Percentiles rank a stretch among this genome's conserved stretches.
phyloP scores from a whole-genome alignment of 2,888 invertebrate species.

The Andrena minutula region DNA sequence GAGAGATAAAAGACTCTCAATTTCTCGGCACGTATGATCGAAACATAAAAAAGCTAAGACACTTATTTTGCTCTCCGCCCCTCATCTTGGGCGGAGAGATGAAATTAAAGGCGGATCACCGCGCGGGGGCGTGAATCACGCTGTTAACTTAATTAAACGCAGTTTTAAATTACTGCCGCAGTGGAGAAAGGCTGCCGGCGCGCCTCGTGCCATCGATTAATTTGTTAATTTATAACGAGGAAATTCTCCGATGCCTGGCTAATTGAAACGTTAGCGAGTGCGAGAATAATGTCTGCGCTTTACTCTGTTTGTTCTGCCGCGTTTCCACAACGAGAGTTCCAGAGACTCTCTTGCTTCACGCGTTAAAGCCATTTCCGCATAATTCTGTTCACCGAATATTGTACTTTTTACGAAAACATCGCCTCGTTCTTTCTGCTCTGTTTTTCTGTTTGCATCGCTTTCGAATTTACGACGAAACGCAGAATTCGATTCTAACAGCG shows the following conservation, averaged over 20 bases:
- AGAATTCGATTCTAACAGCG: background rate
- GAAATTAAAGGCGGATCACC: conserved; percentile 12
- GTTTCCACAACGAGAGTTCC: background rate
- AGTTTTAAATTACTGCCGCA: conserved; percentile 33
- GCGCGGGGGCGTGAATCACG: background rate
- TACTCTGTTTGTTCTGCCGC: conserved; percentile 19
- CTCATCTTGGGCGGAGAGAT: background rate
- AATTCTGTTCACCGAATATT: background rate
- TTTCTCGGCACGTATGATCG: background rate
- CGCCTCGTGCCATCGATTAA: conserved; percentile 39
- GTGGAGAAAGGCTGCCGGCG: background rate
- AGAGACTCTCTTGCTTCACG: background rate
- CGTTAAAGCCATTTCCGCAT: background rate
- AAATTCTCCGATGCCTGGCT: conserved; percentile 38
- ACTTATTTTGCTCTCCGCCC: background rate
- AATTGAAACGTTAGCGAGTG: conserved; percentile 47
- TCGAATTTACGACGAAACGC: background rate
- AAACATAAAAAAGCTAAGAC: background rate
- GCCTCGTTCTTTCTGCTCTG: background rate
- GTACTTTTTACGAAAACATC: background rate
- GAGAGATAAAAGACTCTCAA: background rate
- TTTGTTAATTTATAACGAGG: conserved; percentile 51
- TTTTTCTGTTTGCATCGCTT: background rate
- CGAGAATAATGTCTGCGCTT: conserved; percentile 40
- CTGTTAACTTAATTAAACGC: conserved; percentile 46